Conservation (phyloP, 1,140 invertebrate genomes). For the Rhopalosiphum padi region DNA sequence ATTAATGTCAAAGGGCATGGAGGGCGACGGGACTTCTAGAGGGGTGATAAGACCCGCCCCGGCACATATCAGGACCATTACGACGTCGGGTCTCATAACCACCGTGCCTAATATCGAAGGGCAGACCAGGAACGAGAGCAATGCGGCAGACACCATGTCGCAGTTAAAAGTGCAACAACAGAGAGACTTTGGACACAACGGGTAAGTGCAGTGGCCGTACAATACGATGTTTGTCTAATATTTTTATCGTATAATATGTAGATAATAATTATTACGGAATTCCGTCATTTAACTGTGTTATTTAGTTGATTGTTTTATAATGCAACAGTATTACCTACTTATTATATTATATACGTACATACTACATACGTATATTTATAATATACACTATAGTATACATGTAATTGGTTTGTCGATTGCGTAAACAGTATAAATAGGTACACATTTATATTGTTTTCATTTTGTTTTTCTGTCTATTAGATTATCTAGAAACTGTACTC, state of each 20-base stretch:
- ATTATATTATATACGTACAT: not conserved
- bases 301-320: not conserved
- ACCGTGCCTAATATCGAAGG: conserved; percentile 55
- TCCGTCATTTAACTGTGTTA: not conserved
- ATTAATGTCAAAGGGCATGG: conserved; percentile 40
- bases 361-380: not conserved
- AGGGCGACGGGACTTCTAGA: conserved; percentile 44
- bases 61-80: conserved; percentile 60
- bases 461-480: not conserved
- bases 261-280: not conserved
- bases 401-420: not conserved
- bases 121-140: not conserved
- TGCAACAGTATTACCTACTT: not conserved
- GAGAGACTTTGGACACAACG: conserved; percentile 23
- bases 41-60: conserved; percentile 60
- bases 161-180: conserved; percentile 48
- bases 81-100: conserved; percentile 61
- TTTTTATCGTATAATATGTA: not conserved
- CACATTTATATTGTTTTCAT: not conserved
- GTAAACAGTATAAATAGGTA: not conserved
- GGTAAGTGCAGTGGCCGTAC: not conserved
- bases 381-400: not conserved
- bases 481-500: conserved; percentile 31
- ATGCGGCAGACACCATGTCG: conserved; percentile 14
- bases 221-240: not conserved